Percentiles rank a stretch among this genome's conserved stretches.
phyloP scores from a whole-genome alignment of 2,797 vertebrate genomes.

The Spondyliosoma cantharus region DNA sequence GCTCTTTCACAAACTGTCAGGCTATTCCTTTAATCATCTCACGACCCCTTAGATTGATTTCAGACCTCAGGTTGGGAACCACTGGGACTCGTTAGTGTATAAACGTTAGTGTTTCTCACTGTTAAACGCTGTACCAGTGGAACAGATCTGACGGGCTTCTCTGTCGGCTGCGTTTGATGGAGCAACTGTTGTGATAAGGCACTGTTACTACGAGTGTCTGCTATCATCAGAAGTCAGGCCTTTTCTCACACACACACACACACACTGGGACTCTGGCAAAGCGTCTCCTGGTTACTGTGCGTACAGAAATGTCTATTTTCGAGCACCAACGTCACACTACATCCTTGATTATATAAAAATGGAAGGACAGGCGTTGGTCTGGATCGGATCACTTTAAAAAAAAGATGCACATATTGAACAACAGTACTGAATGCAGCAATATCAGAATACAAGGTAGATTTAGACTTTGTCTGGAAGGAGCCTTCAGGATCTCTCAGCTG shows the following conservation, averaged over 20 bases:
- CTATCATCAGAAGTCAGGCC: constrained; percentile 75
- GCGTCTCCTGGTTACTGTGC: constrained; percentile 38
- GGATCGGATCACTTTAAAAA: constrained; percentile 48
- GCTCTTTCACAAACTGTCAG: not conserved
- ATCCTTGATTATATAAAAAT: constrained; percentile 69
- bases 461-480: constrained; percentile 63
- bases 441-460: constrained; percentile 71
- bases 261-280: constrained; percentile 36
- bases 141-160: constrained; percentile 34
- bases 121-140: constrained; percentile 46
- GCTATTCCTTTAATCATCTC: not conserved
- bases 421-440: constrained; percentile 76
- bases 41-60: not conserved
- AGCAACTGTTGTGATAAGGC: constrained; percentile 84
- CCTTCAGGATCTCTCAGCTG: constrained; percentile 52
- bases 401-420: constrained; percentile 38
- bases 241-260: constrained; percentile 49
- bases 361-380: constrained; percentile 68
- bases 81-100: constrained; percentile 30
- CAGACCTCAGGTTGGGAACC: constrained; percentile 21
- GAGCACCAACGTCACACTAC: constrained; percentile 43
- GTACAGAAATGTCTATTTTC: constrained; percentile 28
- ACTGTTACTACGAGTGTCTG: constrained; percentile 83
- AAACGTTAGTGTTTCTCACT: constrained; percentile 41
- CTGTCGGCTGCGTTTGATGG: constrained; percentile 67